Base-by-base conservation (phyloP, 2,797 vertebrate species). In the Orientallactaga sibirica region DNA sequence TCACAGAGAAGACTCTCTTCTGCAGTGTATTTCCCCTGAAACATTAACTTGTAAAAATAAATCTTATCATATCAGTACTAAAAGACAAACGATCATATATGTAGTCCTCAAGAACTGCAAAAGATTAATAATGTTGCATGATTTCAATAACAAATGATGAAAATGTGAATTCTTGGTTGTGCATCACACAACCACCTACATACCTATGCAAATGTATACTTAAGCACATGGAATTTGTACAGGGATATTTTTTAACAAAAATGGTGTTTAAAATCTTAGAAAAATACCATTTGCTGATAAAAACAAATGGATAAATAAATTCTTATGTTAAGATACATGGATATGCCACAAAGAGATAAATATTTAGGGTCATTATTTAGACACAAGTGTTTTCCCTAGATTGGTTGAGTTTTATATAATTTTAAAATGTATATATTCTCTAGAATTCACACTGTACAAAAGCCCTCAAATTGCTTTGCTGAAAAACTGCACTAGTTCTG, bases 401-500 rank as follows among this genome's bases (percentile, higher is more conserved):
- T 70, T 83, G 33, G 93, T 41, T 64, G 96, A 96, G 66, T 43
- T 70, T 22, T 66, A 22, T 41, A 71, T 84, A 41, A 33, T 91
- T 81, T 84, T 79, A 52, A 48, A 8, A 7, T 22, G n/a, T 68
- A 2, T 1, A 2, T 74, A 79, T 86, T 70, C 11, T 86, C 66
- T 95, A 79, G 92, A 96, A 79, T 91, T 70, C 79, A 96, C 95
- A 75, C 61, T n/a, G 92, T 86, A 24, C 52, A 95, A 52, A 83
- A 91, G 67, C 2, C 9, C 22, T 48, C 15, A 91, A 25, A 48
- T 88, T 29, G 95, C 74, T 97, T 97, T 94, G 52, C 76, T 96
- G 66, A 97, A 95, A 89, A 94, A 96, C 25, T 94, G 75, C 80
- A 37, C 10, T 48, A 89, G 95, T 96, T 96, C 55, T 94, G 94